Evolutionary conservation across 2,797 vertebrate species (phyloP).

Genomic region (Loriculus beryllinus): DNA sequence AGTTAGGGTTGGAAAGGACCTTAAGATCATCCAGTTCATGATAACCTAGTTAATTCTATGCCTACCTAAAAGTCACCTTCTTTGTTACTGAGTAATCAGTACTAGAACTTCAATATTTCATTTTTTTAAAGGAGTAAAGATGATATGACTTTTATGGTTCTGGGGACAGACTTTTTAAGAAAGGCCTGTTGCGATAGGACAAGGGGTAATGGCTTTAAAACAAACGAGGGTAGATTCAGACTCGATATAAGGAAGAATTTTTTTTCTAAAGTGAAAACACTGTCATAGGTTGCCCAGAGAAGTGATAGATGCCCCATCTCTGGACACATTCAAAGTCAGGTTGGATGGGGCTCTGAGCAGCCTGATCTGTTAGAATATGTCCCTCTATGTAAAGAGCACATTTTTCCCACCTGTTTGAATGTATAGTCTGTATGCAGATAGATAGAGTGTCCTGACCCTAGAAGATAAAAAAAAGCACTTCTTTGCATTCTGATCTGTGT

Average conservation of each 20-base stretch:
- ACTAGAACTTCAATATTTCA: neutral
- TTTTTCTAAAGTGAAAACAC: rapidly evolving
- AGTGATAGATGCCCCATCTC: neutral
- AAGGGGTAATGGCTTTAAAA: neutral
- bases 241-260: neutral
- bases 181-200: rapidly evolving
- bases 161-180: neutral
- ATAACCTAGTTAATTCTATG: neutral
- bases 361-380: neutral
- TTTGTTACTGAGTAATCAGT: neutral
- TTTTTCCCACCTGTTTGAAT: rapidly evolving
- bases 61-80: neutral
- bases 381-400: neutral
- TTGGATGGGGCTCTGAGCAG: rapidly evolving
- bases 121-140: neutral
- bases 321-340: neutral
- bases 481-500: neutral
- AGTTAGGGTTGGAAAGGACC: no score
- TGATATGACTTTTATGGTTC: rapidly evolving
- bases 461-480: neutral
- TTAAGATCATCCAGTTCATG: neutral
- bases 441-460: neutral
- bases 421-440: neutral
- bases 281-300: neutral
- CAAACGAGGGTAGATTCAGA: neutral